phyloP scores from a whole-genome alignment of 2,888 invertebrate species.

The Drepanosiphum platanoidis region DNA sequence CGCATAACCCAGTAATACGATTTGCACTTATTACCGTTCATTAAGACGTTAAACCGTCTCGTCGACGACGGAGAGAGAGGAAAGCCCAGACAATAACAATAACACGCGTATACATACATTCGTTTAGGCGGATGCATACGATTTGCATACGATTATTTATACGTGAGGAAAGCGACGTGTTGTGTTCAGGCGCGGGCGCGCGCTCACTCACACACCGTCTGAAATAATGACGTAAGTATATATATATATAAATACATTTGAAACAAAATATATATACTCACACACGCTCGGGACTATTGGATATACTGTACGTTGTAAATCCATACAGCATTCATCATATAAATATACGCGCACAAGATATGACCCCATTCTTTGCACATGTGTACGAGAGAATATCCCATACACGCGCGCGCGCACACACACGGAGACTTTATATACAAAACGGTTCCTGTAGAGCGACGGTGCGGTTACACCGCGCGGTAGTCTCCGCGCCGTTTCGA shows the following conservation, averaged over 20 bases:
- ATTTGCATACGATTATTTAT: conserved; percentile 50
- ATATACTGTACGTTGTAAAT: conserved; percentile 24
- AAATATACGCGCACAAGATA: neutral
- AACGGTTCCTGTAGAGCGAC: conserved; percentile 21
- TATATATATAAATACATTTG: neutral
- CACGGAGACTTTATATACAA: neutral
- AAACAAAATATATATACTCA: conserved; percentile 10
- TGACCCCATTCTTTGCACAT: conserved; percentile 24
- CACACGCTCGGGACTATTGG: neutral
- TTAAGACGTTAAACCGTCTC: conserved; percentile 16
- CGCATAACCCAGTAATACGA: no score
- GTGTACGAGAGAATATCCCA: neutral
- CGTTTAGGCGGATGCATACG: conserved; percentile 35
- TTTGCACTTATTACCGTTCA: conserved; percentile 7
- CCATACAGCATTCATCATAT: conserved; percentile 21
- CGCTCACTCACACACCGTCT: neutral
- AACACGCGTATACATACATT: neutral
- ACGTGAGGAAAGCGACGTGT: neutral
- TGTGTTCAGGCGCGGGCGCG: neutral
- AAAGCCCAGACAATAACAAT: conserved; percentile 20
- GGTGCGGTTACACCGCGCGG: neutral
- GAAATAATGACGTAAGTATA: conserved; percentile 15
- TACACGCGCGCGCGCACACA: neutral
- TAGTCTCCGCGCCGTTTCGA: conserved; percentile 14
- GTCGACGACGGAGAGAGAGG: neutral